phyloP scores from a whole-genome alignment of 2,797 vertebrate genomes.

The Buceros bicornis region DNA sequence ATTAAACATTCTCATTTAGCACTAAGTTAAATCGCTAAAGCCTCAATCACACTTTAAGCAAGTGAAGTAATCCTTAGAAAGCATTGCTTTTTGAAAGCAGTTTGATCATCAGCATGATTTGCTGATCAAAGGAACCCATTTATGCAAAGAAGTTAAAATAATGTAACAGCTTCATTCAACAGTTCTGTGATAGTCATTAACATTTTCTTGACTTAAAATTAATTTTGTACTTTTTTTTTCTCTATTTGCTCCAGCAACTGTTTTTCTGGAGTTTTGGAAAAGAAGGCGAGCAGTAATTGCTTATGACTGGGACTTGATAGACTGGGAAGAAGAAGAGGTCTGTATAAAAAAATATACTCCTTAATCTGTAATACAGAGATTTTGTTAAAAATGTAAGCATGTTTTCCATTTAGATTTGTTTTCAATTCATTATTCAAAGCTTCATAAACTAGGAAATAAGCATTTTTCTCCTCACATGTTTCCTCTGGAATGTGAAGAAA shows the following conservation, averaged over 20 bases:
- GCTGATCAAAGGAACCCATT: constrained; percentile 14
- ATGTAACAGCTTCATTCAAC: constrained; percentile 1
- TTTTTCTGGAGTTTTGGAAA: constrained; percentile 97
- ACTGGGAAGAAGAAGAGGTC: constrained; percentile 97
- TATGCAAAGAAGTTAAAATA: constrained; percentile 25
- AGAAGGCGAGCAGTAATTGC: constrained; percentile 91
- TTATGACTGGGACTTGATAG: constrained; percentile 96
- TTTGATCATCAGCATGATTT: constrained; percentile 48
- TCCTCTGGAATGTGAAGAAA: not conserved
- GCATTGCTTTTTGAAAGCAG: constrained; percentile 18
- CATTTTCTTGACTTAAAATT: constrained; percentile 15
- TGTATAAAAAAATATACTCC: constrained; percentile 31
- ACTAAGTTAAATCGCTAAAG: constrained; percentile 28
- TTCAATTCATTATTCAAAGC: not conserved
- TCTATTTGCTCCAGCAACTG: constrained; percentile 85
- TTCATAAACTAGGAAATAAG: not conserved
- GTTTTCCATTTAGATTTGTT: not conserved
- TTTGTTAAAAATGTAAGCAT: not conserved
- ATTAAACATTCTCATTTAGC: constrained; percentile 9
- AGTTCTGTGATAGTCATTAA: constrained; percentile 1
- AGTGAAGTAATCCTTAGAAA: constrained; percentile 59
- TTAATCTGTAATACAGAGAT: not conserved
- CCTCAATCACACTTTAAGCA: not conserved
- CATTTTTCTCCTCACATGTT: not conserved
- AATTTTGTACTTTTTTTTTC: constrained; percentile 8